Conservation (phyloP, 2,797 vertebrate genomes). For the Tolypeutes matacus region DNA sequence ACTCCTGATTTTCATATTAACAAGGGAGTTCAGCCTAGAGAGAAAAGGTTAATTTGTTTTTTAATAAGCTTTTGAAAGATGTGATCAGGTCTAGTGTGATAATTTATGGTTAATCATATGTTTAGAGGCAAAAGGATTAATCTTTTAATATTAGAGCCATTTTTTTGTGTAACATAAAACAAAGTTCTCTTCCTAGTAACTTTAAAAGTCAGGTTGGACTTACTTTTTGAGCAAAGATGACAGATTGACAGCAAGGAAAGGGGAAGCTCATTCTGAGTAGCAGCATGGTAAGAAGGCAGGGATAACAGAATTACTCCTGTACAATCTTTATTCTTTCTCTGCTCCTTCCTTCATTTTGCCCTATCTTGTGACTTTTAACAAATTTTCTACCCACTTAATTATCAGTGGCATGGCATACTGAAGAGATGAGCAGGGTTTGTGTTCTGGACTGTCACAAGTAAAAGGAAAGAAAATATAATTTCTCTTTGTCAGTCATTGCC, state of each 20-base stretch:
- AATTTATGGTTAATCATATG: slow-evolving; percentile 86
- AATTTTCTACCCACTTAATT: rapidly evolving
- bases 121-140: slow-evolving; percentile 86
- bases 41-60: slow-evolving; percentile 89
- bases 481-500: background rate
- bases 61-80: slow-evolving; percentile 85
- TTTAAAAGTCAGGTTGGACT: slow-evolving; percentile 74
- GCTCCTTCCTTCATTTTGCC: background rate
- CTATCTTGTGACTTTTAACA: background rate
- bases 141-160: slow-evolving; percentile 79
- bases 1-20: slow-evolving; percentile 87
- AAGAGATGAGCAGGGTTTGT: background rate
- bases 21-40: slow-evolving; percentile 82
- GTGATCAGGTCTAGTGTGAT: slow-evolving; percentile 81
- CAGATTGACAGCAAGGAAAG: slow-evolving; percentile 29
- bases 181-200: slow-evolving; percentile 77
- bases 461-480: background rate
- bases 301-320: background rate
- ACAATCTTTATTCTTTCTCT: background rate
- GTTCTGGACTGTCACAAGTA: background rate
- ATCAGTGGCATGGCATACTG: background rate
- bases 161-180: slow-evolving; percentile 72
- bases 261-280: background rate
- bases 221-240: slow-evolving; percentile 70
- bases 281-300: background rate